These are phyloP conservation scores for Gymnocypris eckloni DNA, from an alignment of 2,797 vertebrate species.

Conservation along the genomic window DNA sequence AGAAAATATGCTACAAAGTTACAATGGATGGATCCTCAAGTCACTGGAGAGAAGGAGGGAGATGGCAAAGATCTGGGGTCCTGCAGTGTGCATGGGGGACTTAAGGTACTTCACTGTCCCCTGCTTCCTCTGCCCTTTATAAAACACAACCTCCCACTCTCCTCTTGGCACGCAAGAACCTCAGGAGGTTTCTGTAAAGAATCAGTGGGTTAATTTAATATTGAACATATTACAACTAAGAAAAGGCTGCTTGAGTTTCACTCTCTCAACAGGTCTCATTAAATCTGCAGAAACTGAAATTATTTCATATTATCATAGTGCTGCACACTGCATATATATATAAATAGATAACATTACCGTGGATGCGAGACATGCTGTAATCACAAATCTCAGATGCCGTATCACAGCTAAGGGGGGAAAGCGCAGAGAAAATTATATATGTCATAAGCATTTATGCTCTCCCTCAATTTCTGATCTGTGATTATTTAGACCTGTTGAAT, in stretches of 20 bases:
- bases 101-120: background rate
- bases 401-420: conserved; percentile 17
- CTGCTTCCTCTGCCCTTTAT: conserved; percentile 32
- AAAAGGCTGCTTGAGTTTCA: background rate
- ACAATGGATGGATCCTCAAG: background rate
- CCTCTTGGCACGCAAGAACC: conserved; percentile 15
- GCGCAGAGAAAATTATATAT: background rate
- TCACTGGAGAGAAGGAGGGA: background rate
- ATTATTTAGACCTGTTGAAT: conserved; percentile 12
- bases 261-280: background rate
- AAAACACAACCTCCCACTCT: conserved; percentile 21
- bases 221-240: background rate
- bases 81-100: background rate
- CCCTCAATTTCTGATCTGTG: conserved; percentile 2
- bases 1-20: background rate
- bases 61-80: background rate
- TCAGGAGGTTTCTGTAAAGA: background rate
- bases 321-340: conserved; percentile 25
- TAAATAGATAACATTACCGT: background rate
- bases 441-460: conserved; percentile 22
- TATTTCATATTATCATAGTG: background rate
- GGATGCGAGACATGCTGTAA: background rate
- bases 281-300: conserved; percentile 18
- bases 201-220: background rate
- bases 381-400: conserved; percentile 2